A percentile compares a stretch with the other conserved stretches of the same genome.
phyloP scores from a whole-genome alignment of 2,888 invertebrate genomes.

The Andricus quercusramuli region DNA sequence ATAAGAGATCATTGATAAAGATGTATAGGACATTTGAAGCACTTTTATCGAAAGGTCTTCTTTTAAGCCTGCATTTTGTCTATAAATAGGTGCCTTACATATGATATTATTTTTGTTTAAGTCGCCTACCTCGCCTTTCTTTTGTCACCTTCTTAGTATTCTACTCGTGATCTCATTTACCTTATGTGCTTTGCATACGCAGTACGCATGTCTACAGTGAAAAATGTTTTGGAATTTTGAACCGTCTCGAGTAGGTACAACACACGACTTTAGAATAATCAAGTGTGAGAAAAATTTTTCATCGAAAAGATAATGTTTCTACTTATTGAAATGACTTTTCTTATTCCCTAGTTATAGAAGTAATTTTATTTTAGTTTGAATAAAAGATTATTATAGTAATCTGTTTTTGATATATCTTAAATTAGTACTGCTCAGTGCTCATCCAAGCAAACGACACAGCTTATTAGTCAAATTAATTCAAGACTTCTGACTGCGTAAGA shows the following conservation, averaged over 20 bases:
- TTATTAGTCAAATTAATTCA: slow-evolving; percentile 34
- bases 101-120: not conserved
- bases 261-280: slow-evolving; percentile 20
- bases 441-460: slow-evolving; percentile 9
- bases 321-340: not conserved
- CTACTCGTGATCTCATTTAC: slow-evolving; percentile 30
- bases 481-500: not conserved
- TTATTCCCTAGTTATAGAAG: not conserved
- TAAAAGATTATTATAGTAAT: not conserved
- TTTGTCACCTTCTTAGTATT: slow-evolving; percentile 34
- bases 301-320: not conserved
- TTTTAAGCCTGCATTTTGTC: not conserved
- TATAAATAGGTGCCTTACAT: slow-evolving; percentile 9
- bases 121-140: not conserved
- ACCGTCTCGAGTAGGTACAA: slow-evolving; percentile 22
- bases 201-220: slow-evolving; percentile 22
- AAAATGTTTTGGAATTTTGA: slow-evolving; percentile 21
- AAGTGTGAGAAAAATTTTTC: slow-evolving; percentile 18
- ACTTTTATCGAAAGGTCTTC: slow-evolving; percentile 16
- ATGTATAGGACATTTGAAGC: not conserved
- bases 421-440: not conserved
- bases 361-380: not conserved
- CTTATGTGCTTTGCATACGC: slow-evolving; percentile 30
- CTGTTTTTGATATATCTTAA: not conserved
- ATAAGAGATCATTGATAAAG: slow-evolving; percentile 10